Evolutionary conservation across 2,797 vertebrate species (phyloP), one percentile per base, ranked within the genome.

Genomic region (Xiphophorus birchmanni): DNA sequence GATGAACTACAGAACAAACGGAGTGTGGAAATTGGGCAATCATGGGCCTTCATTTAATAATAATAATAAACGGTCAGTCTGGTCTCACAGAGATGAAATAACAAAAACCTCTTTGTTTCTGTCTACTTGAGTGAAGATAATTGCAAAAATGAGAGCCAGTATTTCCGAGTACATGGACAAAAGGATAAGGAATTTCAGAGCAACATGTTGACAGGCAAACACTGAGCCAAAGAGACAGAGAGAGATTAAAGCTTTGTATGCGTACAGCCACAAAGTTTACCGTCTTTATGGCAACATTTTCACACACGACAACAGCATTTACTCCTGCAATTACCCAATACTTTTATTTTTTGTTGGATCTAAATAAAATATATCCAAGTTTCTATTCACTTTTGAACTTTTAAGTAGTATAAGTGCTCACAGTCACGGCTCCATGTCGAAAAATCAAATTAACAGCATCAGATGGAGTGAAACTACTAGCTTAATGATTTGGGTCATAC

Each of bases 91-190:
- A 86, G 86, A 93, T 88, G 79, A 85, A 85, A 80, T 79, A 75
- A 84, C 58, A 44, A 84, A 90, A 81, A 78, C 50, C 32, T 74
- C 74, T 75, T 91, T 90, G 90, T 92, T 77, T 86, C 42, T 77
- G 48, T 84, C 80, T 82, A 87, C 75, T 82, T 90, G 85, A 78
- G 79, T 75, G 73, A 81, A 85, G 82, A 88, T 89, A 89, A 93
- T 90, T 69, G 71, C 71, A 63, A 3, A 8, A 63, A 63, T 35
- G 63, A 23, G 54, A 81, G 65, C 58, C 75, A 60, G 29, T 86
- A 81, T 54, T 72, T 79, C 37, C 15, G 44, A 56, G 58, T 71
- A 78, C 81, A 73, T 82, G 69, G 74, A 75, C 47, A 76, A 76
- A 48, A 84, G 74, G 56, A 54, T 60, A 45, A 87, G 75, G 82